Conservation (phyloP, 2,113 vertebrate genomes). For the Rhabdornis inornatus region DNA sequence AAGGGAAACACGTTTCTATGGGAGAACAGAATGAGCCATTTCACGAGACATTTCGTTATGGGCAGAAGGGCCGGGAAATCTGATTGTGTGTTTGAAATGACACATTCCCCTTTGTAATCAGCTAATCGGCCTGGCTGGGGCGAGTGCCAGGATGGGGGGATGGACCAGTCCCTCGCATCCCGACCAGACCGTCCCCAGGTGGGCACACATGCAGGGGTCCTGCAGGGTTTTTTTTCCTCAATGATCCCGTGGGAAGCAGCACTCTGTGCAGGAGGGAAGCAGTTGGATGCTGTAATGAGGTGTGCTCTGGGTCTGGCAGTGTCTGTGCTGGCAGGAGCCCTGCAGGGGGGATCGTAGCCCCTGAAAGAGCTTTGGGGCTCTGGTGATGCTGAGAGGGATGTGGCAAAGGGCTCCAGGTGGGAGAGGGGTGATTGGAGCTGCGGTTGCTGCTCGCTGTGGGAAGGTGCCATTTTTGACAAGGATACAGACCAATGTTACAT, state of each 20-base stretch:
- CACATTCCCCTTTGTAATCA: conserved; percentile 19
- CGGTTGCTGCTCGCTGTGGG: not conserved
- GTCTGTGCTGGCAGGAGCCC: not conserved
- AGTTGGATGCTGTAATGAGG: not conserved
- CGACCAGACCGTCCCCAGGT: rapidly evolving
- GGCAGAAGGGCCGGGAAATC: conserved; percentile 12
- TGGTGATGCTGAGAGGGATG: not conserved
- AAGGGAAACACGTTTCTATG: conserved; percentile 19
- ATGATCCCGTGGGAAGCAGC: not conserved
- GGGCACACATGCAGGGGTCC: rapidly evolving
- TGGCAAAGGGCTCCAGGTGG: not conserved
- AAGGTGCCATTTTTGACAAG: not conserved
- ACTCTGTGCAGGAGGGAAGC: not conserved
- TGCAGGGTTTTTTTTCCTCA: not conserved
- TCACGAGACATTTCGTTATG: conserved; percentile 18
- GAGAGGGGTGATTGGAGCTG: not conserved
- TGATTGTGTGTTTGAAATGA: conserved; percentile 20
- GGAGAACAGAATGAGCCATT: conserved; percentile 1
- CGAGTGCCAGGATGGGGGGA: not conserved
- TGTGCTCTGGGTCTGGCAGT: not conserved
- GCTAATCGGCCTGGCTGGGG: not conserved
- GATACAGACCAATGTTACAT: not conserved
- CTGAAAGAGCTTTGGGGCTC: not conserved
- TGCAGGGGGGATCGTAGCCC: not conserved
- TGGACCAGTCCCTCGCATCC: not conserved